Percentiles rank a stretch among this genome's conserved stretches.
Conservation (phyloP, 2,797 vertebrate genomes). For the Premnoplex brunnescens region DNA sequence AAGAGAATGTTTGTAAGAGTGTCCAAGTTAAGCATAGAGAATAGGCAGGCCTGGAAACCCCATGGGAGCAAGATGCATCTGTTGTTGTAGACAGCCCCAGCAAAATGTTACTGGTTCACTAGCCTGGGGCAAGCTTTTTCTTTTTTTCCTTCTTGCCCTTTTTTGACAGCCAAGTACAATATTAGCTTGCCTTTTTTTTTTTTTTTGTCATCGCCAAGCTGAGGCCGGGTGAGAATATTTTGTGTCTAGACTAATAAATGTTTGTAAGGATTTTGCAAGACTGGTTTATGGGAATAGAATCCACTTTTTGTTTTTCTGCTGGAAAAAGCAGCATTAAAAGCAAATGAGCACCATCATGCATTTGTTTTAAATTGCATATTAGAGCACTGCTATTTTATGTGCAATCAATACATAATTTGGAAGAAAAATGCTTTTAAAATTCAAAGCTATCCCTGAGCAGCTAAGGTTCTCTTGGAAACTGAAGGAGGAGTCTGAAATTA, state of each 20-base stretch:
- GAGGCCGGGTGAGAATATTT: slow-evolving; percentile 52
- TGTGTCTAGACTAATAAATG: slow-evolving; percentile 69
- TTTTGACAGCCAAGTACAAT: slow-evolving; percentile 44
- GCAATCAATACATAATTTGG: slow-evolving; percentile 71
- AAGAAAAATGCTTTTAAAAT: slow-evolving; percentile 70
- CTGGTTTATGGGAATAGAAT: slow-evolving; percentile 56
- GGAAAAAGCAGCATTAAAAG: slow-evolving; percentile 50
- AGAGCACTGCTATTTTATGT: slow-evolving; percentile 50
- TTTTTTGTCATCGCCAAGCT: background rate
- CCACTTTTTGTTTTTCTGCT: slow-evolving; percentile 53
- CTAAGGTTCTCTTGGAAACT: slow-evolving; percentile 71
- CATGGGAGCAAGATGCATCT: slow-evolving; percentile 20
- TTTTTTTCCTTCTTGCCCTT: background rate
- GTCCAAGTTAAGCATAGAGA: slow-evolving; percentile 51
- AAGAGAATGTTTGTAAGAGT: background rate
- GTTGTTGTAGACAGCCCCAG: slow-evolving; percentile 36
- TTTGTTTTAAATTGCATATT: slow-evolving; percentile 65
- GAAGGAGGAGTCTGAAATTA: slow-evolving; percentile 72
- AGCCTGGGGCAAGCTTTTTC: slow-evolving; percentile 31
- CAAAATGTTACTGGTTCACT: slow-evolving; percentile 53
- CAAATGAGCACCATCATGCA: slow-evolving; percentile 53
- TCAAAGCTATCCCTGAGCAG: slow-evolving; percentile 66
- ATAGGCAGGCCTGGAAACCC: slow-evolving; percentile 17
- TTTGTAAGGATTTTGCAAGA: slow-evolving; percentile 60
- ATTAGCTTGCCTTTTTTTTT: slow-evolving; percentile 4